Percentiles rank a stretch among this genome's conserved stretches.
phyloP scores from a whole-genome alignment of 2,888 invertebrate species.

The Andrena flavipes region DNA sequence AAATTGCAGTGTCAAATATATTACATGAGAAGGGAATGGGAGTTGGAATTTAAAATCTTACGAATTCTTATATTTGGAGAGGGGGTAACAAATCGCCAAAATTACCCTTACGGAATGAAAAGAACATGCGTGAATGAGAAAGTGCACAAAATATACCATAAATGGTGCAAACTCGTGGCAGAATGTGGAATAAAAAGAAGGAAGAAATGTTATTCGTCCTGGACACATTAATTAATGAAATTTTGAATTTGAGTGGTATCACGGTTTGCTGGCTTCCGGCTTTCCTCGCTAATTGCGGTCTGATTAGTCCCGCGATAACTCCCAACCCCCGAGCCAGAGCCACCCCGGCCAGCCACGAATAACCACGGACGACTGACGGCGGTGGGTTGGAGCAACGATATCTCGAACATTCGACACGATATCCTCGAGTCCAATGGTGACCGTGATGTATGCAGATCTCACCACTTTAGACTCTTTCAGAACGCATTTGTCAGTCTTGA shows the following conservation, averaged over 20 bases:
- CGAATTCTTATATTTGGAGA: no score
- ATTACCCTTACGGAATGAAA: background rate
- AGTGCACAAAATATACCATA: slow-evolving; percentile 18
- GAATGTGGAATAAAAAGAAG: slow-evolving; percentile 4
- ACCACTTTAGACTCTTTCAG: background rate
- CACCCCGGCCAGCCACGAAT: slow-evolving; percentile 54
- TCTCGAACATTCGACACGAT: slow-evolving; percentile 49
- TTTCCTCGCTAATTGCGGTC: slow-evolving; percentile 73
- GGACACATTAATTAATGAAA: slow-evolving; percentile 76
- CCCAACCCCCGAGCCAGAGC: slow-evolving; percentile 62
- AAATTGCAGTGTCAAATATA: no score
- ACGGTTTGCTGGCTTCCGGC: slow-evolving; percentile 62
- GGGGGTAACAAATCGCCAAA: no score
- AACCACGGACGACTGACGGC: slow-evolving; percentile 60
- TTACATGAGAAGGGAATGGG: no score
- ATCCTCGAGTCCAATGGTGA: background rate
- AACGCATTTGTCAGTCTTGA: background rate
- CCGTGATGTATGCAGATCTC: background rate
- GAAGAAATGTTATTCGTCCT: slow-evolving; percentile 48
- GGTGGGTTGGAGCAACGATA: slow-evolving; percentile 57
- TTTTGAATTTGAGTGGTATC: slow-evolving; percentile 77
- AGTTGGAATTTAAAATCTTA: no score
- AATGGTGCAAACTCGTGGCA: slow-evolving; percentile 7
- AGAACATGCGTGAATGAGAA: background rate
- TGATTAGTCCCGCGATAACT: slow-evolving; percentile 76